Base-by-base conservation (phyloP, 2,113 vertebrate species). In the Odontophorus gujanensis region DNA sequence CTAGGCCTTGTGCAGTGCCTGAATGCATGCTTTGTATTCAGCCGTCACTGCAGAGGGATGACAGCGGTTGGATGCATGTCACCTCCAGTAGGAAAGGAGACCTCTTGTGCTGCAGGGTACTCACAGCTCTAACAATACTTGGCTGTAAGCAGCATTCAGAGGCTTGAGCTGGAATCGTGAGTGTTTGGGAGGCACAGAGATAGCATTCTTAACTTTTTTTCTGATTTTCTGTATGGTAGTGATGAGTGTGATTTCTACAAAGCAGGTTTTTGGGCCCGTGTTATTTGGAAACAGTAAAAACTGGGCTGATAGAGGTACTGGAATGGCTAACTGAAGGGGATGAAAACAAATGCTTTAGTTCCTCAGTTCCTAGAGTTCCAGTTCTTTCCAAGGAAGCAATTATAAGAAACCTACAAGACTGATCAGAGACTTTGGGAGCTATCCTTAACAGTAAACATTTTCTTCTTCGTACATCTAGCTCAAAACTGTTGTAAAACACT, bases 231-330 rank as follows among this genome's bases (percentile, higher is more conserved):
- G 63, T 87, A 14, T 1, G 7, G 34, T 38, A 34, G 3, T 32
- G 19, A 43, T 45, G 51, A 9, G 22, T 51, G n/a, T 48, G 30
- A 36, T 73, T 68, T 72, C 67, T 73, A 26, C 4, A 1, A 55
- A 79, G 38, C 30, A 0, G 0, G 3, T 34, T 66, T 77, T 48
- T 51, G 19, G 53, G 36, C 17, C 45, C 0, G 0, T 71, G 7
- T 59, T 83, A 15, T 9, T 65, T 75, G 48, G 50, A 9, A 91
- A 15, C 34, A 63, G 5, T 55, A 36, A 79, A 58, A 78, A 58
- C 36, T 40, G 69, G 75, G 13, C 62, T 58, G 45, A 40, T 28
- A 14, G 5, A 6, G 28, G 5, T 62, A 38, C 6, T 62, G 7
- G 6, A 18, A 59, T 22, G 4, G 34, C 16, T 26, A 65, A 17